phyloP scores from a whole-genome alignment of 2,113 vertebrate genomes.

The Megaceryle maxima region DNA sequence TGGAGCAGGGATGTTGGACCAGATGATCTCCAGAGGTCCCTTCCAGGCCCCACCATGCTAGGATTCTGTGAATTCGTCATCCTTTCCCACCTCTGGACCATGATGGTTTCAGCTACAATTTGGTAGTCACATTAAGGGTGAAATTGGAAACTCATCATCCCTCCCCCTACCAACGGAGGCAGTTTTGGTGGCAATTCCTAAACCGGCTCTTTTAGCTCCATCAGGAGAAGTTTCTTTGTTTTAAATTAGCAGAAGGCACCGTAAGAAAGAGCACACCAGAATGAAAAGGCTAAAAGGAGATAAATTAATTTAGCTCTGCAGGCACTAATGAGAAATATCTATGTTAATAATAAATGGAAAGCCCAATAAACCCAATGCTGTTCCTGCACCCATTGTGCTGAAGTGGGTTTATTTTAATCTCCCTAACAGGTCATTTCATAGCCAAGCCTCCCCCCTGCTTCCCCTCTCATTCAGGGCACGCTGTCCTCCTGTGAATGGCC shows the following conservation, averaged over 20 bases:
- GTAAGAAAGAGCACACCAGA: background rate
- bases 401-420: background rate
- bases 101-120: too few species aligned
- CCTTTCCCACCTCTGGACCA: too few species aligned
- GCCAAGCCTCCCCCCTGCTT: background rate
- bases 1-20: too few species aligned
- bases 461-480: background rate
- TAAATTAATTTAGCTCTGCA: background rate
- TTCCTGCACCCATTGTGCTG: background rate
- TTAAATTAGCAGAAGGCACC: accelerated
- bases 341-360: background rate
- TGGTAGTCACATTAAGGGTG: too few species aligned
- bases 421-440: background rate
- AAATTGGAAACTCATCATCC: background rate
- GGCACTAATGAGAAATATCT: background rate
- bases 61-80: background rate
- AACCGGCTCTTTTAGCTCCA: background rate
- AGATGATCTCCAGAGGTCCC: too few species aligned
- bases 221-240: background rate
- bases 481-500: background rate
- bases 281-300: background rate
- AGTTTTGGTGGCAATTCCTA: background rate
- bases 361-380: background rate
- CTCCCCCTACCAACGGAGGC: too few species aligned
- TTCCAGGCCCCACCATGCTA: too few species aligned